Percentiles rank a stretch among this genome's conserved stretches.
phyloP scores from a whole-genome alignment of 2,113 vertebrate species.

The Mobula hypostoma region DNA sequence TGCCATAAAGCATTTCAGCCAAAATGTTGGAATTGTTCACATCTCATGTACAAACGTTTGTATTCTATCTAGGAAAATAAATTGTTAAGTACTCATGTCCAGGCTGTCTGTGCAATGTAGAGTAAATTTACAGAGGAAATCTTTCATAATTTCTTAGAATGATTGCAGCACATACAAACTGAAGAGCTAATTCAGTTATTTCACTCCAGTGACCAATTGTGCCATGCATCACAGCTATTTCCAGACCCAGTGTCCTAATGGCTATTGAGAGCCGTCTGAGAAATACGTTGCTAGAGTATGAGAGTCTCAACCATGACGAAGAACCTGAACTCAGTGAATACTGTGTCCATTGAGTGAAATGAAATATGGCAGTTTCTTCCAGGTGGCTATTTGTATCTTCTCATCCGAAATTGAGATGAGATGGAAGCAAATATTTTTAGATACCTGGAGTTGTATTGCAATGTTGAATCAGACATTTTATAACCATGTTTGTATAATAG shows the following conservation, averaged over 20 bases:
- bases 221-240: not conserved
- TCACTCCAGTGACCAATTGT: not conserved
- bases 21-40: not conserved
- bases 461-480: not conserved
- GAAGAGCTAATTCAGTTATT: not conserved
- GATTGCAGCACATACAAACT: not conserved
- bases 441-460: not conserved
- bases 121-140: not conserved
- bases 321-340: not conserved
- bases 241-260: not conserved
- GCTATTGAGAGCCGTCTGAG: not conserved
- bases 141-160: not conserved
- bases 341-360: not conserved
- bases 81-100: not conserved
- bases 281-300: not conserved
- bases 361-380: not conserved
- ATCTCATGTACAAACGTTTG: not conserved
- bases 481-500: not conserved
- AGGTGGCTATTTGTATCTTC: not conserved
- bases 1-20: not conserved
- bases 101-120: not conserved
- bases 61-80: slow-evolving; percentile 5
- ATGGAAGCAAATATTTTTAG: not conserved
- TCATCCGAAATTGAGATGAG: not conserved
- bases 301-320: not conserved